Conservation (phyloP, 2,888 invertebrate species). For the Rambutsinella grinnellia region DNA sequence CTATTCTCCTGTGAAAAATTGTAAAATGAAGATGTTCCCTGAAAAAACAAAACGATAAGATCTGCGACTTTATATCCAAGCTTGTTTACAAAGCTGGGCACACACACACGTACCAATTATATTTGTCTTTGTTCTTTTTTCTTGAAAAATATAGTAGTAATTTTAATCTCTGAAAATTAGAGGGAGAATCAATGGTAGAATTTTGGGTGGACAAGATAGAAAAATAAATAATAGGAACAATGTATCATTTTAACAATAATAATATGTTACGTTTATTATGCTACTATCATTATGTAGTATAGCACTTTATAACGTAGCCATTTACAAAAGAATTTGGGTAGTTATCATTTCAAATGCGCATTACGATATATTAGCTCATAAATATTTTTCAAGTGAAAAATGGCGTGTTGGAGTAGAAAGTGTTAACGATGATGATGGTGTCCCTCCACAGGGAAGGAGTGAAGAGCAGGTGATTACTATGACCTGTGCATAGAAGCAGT, state of each 20-base stretch:
- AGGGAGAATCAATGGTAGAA: not conserved
- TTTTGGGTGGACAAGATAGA: not conserved
- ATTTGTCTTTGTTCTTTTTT: too few relatives aligned
- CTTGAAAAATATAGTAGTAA: too few relatives aligned
- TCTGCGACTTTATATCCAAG: too few relatives aligned
- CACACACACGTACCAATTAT: too few relatives aligned
- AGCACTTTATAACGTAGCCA: not conserved
- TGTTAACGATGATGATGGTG: not conserved
- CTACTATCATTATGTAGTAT: conserved; percentile 11
- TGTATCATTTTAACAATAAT: conserved; percentile 30
- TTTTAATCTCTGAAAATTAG: too few relatives aligned
- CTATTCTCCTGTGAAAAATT: too few relatives aligned
- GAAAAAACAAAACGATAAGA: too few relatives aligned
- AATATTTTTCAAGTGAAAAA: not conserved
- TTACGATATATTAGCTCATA: not conserved
- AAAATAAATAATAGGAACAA: conserved; percentile 28
- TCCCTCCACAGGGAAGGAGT: conserved; percentile 37
- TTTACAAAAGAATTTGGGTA: too few relatives aligned
- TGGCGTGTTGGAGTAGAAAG: not conserved
- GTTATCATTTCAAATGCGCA: too few relatives aligned
- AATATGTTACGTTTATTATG: conserved; percentile 20
- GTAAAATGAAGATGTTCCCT: too few relatives aligned
- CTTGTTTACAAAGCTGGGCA: too few relatives aligned
- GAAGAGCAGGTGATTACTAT: not conserved
- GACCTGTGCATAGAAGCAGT: too few relatives aligned